Evolutionary conservation across 2,888 invertebrate genomes (phyloP).

Genomic region (Hanleya hanleyi): DNA sequence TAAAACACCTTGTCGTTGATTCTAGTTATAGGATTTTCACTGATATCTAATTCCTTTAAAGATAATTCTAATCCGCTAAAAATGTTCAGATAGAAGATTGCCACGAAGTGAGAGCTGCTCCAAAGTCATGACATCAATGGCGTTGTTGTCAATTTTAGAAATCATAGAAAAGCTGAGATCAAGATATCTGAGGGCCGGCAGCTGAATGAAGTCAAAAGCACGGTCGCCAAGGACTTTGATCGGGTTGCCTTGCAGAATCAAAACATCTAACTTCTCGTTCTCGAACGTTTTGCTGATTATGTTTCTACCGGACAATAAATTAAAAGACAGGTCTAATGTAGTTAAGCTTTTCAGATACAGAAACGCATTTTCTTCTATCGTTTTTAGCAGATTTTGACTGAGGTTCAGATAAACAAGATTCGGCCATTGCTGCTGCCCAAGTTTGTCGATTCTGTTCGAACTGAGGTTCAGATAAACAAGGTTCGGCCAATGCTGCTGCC

Average conservation of each 20-base stretch:
- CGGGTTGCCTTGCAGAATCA: neutral
- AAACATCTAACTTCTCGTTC: neutral
- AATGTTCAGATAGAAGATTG: neutral
- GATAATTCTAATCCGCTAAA: neutral
- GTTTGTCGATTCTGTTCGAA: neutral
- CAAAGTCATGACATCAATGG: neutral
- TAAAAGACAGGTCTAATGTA: neutral
- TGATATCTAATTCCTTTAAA: neutral
- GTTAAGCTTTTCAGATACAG: neutral
- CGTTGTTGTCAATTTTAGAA: neutral
- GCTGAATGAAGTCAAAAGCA: neutral
- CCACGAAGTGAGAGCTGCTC: neutral
- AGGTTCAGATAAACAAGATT: neutral
- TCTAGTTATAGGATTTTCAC: neutral
- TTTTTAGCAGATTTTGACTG: neutral
- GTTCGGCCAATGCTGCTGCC: neutral
- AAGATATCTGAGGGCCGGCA: neutral
- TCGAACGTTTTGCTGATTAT: neutral
- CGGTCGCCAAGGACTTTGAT: neutral
- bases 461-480: neutral
- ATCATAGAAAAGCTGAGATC: slow-evolving; percentile 1
- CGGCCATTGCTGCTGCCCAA: neutral
- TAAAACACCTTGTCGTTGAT: neutral
- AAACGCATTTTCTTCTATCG: neutral
- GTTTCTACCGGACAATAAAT: neutral